Evolutionary conservation across 1,140 invertebrate genomes (phyloP), one percentile per base, ranked within the genome.

Genomic region (Acromyrmex charruanus): DNA sequence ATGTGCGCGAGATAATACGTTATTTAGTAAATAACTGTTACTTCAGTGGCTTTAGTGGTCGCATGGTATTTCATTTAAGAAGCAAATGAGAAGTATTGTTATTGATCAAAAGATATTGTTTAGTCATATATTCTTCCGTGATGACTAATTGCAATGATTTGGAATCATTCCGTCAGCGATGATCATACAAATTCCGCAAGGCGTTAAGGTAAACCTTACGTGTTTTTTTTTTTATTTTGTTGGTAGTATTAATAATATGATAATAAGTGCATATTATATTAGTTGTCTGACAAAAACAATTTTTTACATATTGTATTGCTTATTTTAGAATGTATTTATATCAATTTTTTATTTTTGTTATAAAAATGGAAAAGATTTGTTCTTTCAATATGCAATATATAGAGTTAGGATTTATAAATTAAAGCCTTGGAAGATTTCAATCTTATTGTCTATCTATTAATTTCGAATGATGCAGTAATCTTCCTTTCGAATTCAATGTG

Each of bases 91-190:
- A 21, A 21, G 14, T 63, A 55, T 5, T 71, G 65, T 58, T 80
- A 18, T 18, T 21, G 39, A 53, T 79, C 31, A 39, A 3, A 0
- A 35, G 21, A 44, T 58, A 58, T 53, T 14, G 4, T 39, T 28
- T 25, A 21, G 10, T 25, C 49, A 55, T 18, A 4, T 51, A 51
- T 44, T 39, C 1, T 63, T 79, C 14, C 10, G 18, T 31, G 31
- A 44, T 71, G 66, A 81, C 68, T 71, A 44, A 81, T 0, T n/a
- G 12, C 58, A 69, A 14, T 44, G 68, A 82, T 82, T 82, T 59
- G 14, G 9, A 82, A 82, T 25, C 25, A 25, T 82, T 82, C 53
- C 39, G 3, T 59, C 53, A 59, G 44, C 53, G 35, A 82, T 51
- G 18, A 1, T 71, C 25, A 31, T 71, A 35, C 28, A 51, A 72